Evolutionary conservation across 2,888 invertebrate genomes (phyloP).

Genomic region (Tachina lurida): DNA sequence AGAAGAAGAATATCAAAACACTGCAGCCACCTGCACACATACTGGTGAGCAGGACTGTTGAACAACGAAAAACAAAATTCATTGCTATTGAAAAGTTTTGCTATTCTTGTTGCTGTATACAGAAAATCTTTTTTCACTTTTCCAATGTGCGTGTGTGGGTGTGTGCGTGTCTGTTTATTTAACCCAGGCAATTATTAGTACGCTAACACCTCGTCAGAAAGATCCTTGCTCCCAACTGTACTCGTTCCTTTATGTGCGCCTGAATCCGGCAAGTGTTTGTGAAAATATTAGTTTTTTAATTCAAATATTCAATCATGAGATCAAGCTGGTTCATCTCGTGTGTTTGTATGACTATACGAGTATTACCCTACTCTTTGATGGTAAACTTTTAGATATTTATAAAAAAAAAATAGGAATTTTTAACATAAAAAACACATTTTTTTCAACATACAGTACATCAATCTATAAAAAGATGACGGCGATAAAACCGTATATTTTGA

Average conservation of each 20-base stretch:
- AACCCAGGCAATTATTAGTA: constrained; percentile 30
- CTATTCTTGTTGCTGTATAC: not conserved
- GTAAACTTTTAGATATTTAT: constrained; percentile 31
- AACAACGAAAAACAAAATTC: not conserved
- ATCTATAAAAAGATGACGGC: not conserved
- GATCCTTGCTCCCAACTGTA: not conserved
- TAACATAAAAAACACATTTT: constrained; percentile 33
- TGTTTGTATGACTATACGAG: not conserved
- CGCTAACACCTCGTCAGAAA: constrained; percentile 22
- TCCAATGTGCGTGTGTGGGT: too few species aligned
- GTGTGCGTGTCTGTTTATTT: constrained; percentile 3
- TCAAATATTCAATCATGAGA: constrained; percentile 55
- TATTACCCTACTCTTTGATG: not conserved
- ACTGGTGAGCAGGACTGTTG: not conserved
- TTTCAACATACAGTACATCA: not conserved
- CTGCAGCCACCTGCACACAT: not conserved
- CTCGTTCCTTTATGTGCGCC: not conserved
- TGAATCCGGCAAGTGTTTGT: constrained; percentile 8
- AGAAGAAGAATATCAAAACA: not conserved
- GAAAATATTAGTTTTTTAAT: constrained; percentile 51
- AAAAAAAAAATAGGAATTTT: constrained; percentile 10
- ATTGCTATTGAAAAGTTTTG: constrained; percentile 5
- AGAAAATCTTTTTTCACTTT: not conserved
- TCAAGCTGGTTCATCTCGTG: constrained; percentile 30
- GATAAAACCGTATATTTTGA: constrained; percentile 32